phyloP scores from a whole-genome alignment of 2,888 invertebrate genomes.

The Pseudeuparius sepicola region DNA sequence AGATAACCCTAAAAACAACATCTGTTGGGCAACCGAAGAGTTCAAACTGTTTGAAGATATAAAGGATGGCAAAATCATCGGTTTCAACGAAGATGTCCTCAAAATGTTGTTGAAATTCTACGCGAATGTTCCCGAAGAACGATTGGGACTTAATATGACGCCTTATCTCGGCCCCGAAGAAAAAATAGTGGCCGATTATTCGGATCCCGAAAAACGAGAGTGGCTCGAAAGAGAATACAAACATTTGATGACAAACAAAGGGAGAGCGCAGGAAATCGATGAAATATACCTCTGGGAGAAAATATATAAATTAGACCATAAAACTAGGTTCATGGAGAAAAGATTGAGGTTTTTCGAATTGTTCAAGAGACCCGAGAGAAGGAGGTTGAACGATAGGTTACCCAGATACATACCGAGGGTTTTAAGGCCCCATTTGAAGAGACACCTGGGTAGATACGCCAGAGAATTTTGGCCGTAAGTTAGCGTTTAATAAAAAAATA shows the following conservation, averaged over 20 bases:
- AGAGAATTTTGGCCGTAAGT: conserved; percentile 56
- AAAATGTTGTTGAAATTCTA: conserved; percentile 66
- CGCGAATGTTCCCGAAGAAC: conserved; percentile 53
- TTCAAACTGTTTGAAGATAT: conserved; percentile 65
- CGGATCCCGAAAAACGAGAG: conserved; percentile 52
- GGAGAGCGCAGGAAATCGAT: conserved; percentile 49
- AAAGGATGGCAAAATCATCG: conserved; percentile 60
- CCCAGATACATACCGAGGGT: conserved; percentile 61
- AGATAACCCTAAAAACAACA: conserved; percentile 61
- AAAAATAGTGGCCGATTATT: conserved; percentile 54
- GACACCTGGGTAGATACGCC: conserved; percentile 50
- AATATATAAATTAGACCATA: conserved; percentile 65
- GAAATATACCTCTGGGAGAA: conserved; percentile 75
- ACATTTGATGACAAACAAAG: conserved; percentile 57
- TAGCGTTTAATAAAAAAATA: background rate
- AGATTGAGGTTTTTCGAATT: conserved; percentile 62
- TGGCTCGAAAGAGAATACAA: conserved; percentile 65
- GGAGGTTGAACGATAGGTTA: conserved; percentile 56
- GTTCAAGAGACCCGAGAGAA: conserved; percentile 49
- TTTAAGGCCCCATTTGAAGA: conserved; percentile 50
- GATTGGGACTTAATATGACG: conserved; percentile 52
- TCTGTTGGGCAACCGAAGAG: conserved; percentile 69
- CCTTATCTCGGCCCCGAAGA: conserved; percentile 59
- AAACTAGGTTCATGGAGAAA: conserved; percentile 59
- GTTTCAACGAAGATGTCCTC: conserved; percentile 72